phyloP scores from a whole-genome alignment of 2,888 invertebrate genomes.

The Agriopis leucophaearia region DNA sequence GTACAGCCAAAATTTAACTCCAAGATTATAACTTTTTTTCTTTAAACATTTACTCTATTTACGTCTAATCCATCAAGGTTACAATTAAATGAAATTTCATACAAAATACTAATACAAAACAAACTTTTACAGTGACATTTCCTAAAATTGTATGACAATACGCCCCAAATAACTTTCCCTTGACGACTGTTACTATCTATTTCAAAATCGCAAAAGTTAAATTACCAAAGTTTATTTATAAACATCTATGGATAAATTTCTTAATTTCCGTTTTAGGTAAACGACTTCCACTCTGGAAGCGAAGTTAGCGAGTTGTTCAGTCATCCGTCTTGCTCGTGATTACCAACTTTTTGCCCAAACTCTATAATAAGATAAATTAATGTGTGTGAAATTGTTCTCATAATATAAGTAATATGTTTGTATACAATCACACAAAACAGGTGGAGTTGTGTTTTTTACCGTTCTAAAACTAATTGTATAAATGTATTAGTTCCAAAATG shows the following conservation, averaged over 20 bases:
- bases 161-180: not conserved
- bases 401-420: no score
- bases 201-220: slow-evolving; percentile 25
- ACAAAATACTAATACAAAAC: not conserved
- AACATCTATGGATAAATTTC: slow-evolving; percentile 18
- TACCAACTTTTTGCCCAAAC: slow-evolving; percentile 21
- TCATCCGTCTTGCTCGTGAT: slow-evolving; percentile 25
- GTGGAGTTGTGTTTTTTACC: no score
- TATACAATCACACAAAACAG: no score
- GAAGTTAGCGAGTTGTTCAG: slow-evolving; percentile 16
- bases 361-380: slow-evolving; percentile 6
- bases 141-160: not conserved
- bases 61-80: no score
- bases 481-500: no score
- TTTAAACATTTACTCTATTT: no score
- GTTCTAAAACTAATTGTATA: not conserved
- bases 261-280: slow-evolving; percentile 27
- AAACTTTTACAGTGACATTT: no score
- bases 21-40: no score
- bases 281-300: slow-evolving; percentile 19
- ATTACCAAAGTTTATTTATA: slow-evolving; percentile 23
- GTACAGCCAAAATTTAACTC: no score
- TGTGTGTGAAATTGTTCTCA: slow-evolving; percentile 5
- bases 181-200: slow-evolving; percentile 9
- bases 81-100: not conserved